Conservation (phyloP, 2,113 vertebrate genomes). For the Pseudorhombus dupliciocellatus region DNA sequence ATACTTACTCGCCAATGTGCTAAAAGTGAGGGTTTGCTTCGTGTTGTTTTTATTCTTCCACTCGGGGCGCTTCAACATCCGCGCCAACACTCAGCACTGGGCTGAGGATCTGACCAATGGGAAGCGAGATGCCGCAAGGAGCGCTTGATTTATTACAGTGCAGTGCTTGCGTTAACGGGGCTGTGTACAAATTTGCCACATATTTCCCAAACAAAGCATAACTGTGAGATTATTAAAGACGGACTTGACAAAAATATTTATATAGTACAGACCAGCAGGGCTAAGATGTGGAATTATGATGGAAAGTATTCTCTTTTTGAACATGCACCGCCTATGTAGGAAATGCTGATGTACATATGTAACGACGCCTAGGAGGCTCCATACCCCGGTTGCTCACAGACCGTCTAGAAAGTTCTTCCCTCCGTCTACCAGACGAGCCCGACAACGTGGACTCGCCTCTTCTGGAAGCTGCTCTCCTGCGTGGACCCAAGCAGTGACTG, state of each 20-base stretch:
- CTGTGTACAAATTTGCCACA: rapidly evolving
- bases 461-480: rapidly evolving
- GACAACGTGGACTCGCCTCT: conserved; percentile 42
- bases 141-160: rapidly evolving
- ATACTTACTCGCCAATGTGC: conserved; percentile 29
- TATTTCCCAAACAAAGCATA: rapidly evolving
- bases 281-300: too few relatives aligned
- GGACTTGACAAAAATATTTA: not conserved
- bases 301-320: not conserved
- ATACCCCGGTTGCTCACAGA: conserved; percentile 18
- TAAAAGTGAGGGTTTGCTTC: not conserved
- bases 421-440: conserved; percentile 46
- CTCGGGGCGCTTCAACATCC: conserved; percentile 45
- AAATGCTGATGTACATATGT: rapidly evolving
- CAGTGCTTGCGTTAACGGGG: not conserved
- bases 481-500: not conserved
- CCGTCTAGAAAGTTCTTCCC: conserved; percentile 83
- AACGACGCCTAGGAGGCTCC: not conserved
- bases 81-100: conserved; percentile 61
- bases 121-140: conserved; percentile 4
- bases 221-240: rapidly evolving
- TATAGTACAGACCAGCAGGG: not conserved
- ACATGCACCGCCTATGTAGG: conserved; percentile 36
- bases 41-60: not conserved
- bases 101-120: conserved; percentile 55